Conservation (phyloP, 2,888 invertebrate species). For the Megaustenia siamemsis region DNA sequence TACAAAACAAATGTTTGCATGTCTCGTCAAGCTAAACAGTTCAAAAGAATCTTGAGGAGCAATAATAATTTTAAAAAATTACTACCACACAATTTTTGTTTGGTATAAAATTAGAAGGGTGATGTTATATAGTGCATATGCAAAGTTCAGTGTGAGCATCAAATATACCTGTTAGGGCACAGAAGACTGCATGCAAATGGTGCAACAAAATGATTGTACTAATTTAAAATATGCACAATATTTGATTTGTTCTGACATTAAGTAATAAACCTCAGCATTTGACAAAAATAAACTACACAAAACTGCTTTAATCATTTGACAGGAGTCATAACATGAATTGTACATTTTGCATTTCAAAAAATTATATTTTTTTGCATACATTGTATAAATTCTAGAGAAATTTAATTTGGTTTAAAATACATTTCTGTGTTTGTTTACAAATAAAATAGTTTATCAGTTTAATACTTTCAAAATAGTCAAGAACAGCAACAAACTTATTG, state of each 20-base stretch:
- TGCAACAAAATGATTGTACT: neutral
- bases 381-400: too few species aligned
- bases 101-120: neutral
- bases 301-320: neutral
- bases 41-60: neutral
- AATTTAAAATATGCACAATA: neutral
- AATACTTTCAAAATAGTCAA: too few species aligned
- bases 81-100: too few species aligned
- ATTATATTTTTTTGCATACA: too few species aligned
- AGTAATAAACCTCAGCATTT: too few species aligned
- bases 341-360: neutral
- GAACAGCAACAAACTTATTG: too few species aligned
- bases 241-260: too few species aligned
- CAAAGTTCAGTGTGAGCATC: neutral
- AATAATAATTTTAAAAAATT: too few species aligned
- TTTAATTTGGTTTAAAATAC: too few species aligned
- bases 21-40: neutral
- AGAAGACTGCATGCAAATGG: neutral
- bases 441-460: too few species aligned
- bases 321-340: neutral
- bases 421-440: too few species aligned
- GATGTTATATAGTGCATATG: neutral
- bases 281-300: neutral
- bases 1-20: neutral
- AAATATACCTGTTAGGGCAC: neutral